Conservation (phyloP, 2,888 invertebrate genomes). For the Xylophagus ater region DNA sequence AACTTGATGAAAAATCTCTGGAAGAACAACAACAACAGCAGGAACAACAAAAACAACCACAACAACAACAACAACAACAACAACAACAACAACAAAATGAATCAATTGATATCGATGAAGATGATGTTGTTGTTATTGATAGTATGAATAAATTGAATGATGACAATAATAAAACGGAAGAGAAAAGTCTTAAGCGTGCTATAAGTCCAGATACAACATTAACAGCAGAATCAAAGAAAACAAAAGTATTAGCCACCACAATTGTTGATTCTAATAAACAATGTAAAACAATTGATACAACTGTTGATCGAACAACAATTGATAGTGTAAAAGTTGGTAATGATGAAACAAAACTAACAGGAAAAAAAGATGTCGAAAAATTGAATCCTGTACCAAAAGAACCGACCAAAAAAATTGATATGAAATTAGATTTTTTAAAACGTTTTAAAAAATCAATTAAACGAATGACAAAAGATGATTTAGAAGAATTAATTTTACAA, state of each 20-base stretch:
- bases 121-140: background rate
- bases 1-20: slow-evolving; percentile 1
- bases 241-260: background rate
- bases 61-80: background rate
- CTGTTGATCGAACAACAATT: slow-evolving; percentile 12
- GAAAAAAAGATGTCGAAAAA: slow-evolving; percentile 4
- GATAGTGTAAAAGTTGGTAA: slow-evolving; percentile 10
- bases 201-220: too few species aligned
- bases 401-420: slow-evolving; percentile 19
- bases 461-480: slow-evolving; percentile 49
- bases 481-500: slow-evolving; percentile 63
- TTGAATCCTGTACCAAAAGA: slow-evolving; percentile 29
- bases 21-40: too few species aligned
- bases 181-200: too few species aligned
- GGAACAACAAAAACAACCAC: too few species aligned
- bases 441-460: slow-evolving; percentile 39
- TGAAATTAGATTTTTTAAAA: slow-evolving; percentile 29
- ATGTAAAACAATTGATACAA: slow-evolving; percentile 2
- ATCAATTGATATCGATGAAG: slow-evolving; percentile 13
- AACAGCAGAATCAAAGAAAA: background rate
- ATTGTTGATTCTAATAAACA: background rate
- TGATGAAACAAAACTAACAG: slow-evolving; percentile 3
- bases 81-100: background rate
- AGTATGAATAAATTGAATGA: background rate
- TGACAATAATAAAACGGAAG: slow-evolving; percentile 2